These are phyloP conservation scores for Mantis religiosa DNA, from an alignment of 2,888 invertebrate species.

Conservation along the genomic window DNA sequence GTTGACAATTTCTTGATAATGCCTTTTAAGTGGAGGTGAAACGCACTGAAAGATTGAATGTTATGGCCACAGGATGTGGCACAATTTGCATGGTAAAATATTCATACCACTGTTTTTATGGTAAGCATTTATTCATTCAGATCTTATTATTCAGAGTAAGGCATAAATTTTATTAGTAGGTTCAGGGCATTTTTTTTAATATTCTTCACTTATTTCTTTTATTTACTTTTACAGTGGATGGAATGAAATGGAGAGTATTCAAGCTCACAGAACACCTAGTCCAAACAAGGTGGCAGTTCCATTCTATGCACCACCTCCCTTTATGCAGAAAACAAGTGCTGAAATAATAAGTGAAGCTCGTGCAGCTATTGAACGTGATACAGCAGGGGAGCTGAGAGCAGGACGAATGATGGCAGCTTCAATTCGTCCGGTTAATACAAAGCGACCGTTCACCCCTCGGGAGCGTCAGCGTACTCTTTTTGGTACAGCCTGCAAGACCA, in stretches of 20 bases:
- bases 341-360: conserved; percentile 78
- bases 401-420: conserved; percentile 17
- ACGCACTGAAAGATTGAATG: no score
- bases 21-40: no score
- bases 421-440: conserved; percentile 64
- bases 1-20: no score
- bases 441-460: conserved; percentile 80
- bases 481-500: conserved; percentile 52
- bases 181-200: neutral
- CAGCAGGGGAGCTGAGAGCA: conserved; percentile 41
- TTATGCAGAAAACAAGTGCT: conserved; percentile 66
- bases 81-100: no score
- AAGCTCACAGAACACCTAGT: neutral
- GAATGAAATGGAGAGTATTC: neutral
- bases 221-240: neutral
- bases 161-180: no score
- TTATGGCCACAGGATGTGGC: no score
- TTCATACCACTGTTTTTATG: no score
- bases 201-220: neutral
- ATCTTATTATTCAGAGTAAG: no score
- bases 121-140: no score
- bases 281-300: conserved; percentile 46
- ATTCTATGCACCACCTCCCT: conserved; percentile 53
- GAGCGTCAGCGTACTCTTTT: conserved; percentile 76
- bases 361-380: conserved; percentile 49